A percentile compares a stretch with the other conserved stretches of the same genome.
phyloP scores from a whole-genome alignment of 2,888 invertebrate species.

The Eupithecia tripunctaria region DNA sequence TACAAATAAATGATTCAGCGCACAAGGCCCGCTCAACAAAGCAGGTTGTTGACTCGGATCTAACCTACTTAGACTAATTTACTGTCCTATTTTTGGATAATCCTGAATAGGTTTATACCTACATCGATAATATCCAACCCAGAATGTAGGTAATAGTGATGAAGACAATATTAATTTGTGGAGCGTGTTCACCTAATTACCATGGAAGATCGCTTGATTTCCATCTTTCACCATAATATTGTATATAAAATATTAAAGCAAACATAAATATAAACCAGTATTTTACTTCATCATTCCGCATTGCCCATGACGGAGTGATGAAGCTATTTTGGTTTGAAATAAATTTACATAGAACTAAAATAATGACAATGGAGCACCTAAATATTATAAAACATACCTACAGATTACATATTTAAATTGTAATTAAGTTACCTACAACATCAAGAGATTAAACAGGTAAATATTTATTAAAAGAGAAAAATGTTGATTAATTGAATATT shows the following conservation, averaged over 20 bases:
- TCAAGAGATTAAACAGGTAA: background rate
- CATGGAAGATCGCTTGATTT: constrained; percentile 53
- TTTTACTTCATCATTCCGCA: constrained; percentile 80
- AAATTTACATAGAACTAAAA: constrained; percentile 29
- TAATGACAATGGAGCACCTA: constrained; percentile 40
- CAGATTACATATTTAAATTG: constrained; percentile 44
- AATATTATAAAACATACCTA: constrained; percentile 63
- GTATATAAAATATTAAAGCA: background rate
- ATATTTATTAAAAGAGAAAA: background rate
- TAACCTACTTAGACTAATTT: background rate
- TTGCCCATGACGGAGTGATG: constrained; percentile 81
- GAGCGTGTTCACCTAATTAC: constrained; percentile 5
- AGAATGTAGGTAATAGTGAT: background rate
- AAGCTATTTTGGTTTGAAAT: constrained; percentile 55
- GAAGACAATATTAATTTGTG: background rate
- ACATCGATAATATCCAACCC: background rate
- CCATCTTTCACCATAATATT: constrained; percentile 21
- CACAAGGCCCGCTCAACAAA: constrained; percentile 16
- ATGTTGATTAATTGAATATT: background rate
- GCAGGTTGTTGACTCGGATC: constrained; percentile 14
- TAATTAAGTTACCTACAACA: constrained; percentile 2
- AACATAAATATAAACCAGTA: constrained; percentile 4
- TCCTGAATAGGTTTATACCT: background rate
- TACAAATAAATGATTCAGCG: constrained; percentile 15
- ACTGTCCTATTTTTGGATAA: background rate